A percentile compares a stretch with the other conserved stretches of the same genome.
phyloP scores from a whole-genome alignment of 2,113 vertebrate genomes.

The Lanius collurio region DNA sequence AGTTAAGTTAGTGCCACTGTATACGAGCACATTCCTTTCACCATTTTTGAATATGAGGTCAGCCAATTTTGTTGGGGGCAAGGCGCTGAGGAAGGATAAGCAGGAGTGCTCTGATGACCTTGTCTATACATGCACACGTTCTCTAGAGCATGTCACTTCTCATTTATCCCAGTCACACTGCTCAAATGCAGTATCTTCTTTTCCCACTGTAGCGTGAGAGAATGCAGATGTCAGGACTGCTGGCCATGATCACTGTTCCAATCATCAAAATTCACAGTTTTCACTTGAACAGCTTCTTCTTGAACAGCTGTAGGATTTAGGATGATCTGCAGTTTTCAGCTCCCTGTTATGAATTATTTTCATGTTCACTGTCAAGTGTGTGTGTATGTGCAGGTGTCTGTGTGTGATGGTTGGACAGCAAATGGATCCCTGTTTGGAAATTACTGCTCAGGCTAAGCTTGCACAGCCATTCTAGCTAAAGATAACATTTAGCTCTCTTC shows the following conservation, averaged over 20 bases:
- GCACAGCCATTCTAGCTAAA: neutral
- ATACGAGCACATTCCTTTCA: constrained; percentile 3
- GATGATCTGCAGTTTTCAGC: neutral
- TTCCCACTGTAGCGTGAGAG: neutral
- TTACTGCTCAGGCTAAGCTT: neutral
- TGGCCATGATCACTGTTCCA: neutral
- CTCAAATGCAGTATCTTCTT: neutral
- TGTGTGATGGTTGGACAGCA: neutral
- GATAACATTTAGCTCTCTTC: neutral
- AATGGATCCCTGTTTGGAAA: neutral
- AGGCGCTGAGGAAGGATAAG: neutral
- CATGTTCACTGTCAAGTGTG: neutral
- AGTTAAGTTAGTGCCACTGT: neutral
- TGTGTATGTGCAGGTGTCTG: neutral
- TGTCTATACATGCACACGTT: neutral
- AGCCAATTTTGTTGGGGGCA: neutral
- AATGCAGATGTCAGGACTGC: neutral
- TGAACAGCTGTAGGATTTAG: neutral
- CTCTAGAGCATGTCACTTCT: neutral
- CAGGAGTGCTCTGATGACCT: neutral
- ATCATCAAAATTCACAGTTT: neutral
- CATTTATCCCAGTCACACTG: neutral
- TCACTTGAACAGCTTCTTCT: neutral
- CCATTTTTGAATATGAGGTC: neutral
- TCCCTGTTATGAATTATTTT: neutral